phyloP scores from a whole-genome alignment of 2,113 vertebrate genomes.

The Strix aluco region DNA sequence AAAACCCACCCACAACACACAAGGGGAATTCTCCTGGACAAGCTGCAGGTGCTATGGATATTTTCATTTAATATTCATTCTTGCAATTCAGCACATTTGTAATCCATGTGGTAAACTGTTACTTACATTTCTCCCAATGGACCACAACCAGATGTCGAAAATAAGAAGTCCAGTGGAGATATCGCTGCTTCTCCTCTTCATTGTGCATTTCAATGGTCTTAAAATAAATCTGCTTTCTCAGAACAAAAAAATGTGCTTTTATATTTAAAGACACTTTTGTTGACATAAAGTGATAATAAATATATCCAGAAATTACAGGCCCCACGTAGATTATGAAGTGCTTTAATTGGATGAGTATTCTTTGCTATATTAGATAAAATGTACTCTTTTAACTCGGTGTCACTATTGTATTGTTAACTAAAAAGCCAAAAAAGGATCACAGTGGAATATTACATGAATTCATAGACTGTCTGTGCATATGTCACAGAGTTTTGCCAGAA shows the following conservation, averaged over 20 bases:
- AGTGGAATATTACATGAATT: constrained; percentile 1
- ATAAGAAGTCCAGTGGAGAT: constrained; percentile 66
- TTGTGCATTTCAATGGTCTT: constrained; percentile 71
- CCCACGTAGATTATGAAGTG: neutral
- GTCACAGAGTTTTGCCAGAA: constrained; percentile 45
- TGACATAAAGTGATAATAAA: constrained; percentile 71
- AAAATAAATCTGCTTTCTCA: constrained; percentile 69
- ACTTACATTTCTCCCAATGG: constrained; percentile 81
- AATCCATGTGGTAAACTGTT: constrained; percentile 83
- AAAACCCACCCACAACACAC: constrained; percentile 80
- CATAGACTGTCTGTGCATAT: neutral
- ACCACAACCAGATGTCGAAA: constrained; percentile 65
- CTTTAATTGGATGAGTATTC: constrained; percentile 53
- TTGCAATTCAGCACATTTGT: constrained; percentile 88
- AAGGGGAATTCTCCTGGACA: constrained; percentile 78
- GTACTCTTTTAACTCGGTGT: neutral
- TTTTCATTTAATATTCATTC: constrained; percentile 87
- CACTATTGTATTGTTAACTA: neutral
- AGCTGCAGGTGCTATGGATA: constrained; percentile 84
- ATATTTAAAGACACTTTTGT: constrained; percentile 66
- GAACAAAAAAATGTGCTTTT: constrained; percentile 60
- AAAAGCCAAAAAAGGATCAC: neutral
- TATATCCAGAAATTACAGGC: constrained; percentile 55
- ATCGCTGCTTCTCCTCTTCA: constrained; percentile 63
- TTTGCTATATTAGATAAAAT: constrained; percentile 40